These are phyloP conservation scores for Sebastes alutus DNA, from an alignment of 2,797 vertebrate genomes.

Conservation along the genomic window DNA sequence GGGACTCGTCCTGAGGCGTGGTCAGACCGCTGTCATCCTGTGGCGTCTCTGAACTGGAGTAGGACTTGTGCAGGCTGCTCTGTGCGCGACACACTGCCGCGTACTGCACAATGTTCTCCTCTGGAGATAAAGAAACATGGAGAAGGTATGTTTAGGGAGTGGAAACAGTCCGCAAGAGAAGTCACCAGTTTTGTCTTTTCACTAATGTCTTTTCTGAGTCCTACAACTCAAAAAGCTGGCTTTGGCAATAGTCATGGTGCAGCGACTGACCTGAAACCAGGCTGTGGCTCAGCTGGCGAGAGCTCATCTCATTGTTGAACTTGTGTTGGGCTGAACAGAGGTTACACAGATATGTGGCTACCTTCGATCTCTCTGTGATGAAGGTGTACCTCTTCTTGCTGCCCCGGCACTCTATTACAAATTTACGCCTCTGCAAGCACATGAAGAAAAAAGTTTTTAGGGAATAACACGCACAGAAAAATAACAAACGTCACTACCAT, in stretches of 20 bases:
- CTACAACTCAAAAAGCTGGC: background rate
- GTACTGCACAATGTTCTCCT: conserved; percentile 76
- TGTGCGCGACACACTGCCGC: conserved; percentile 68
- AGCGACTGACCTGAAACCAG: conserved; percentile 75
- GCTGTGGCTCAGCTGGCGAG: conserved; percentile 81
- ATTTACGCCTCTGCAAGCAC: conserved; percentile 83
- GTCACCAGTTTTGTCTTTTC: background rate
- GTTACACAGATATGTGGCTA: conserved; percentile 88
- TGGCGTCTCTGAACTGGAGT: conserved; percentile 80
- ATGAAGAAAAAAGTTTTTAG: background rate
- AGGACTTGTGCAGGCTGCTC: conserved; percentile 79
- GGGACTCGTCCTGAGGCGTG: conserved; percentile 61
- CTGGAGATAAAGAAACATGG: conserved; percentile 29
- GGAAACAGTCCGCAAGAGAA: too few species aligned
- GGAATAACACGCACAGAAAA: background rate
- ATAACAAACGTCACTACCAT: background rate
- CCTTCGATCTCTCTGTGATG: conserved; percentile 85
- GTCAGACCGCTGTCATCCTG: conserved; percentile 73
- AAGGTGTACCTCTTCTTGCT: conserved; percentile 89
- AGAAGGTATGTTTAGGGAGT: background rate
- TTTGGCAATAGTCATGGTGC: background rate
- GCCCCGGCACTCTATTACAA: conserved; percentile 86
- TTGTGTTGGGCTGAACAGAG: conserved; percentile 90
- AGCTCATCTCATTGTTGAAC: conserved; percentile 89
- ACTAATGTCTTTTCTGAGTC: background rate